Evolutionary conservation across 2,797 vertebrate species (phyloP), one percentile per base, ranked within the genome.

Genomic region (Avahi laniger): DNA sequence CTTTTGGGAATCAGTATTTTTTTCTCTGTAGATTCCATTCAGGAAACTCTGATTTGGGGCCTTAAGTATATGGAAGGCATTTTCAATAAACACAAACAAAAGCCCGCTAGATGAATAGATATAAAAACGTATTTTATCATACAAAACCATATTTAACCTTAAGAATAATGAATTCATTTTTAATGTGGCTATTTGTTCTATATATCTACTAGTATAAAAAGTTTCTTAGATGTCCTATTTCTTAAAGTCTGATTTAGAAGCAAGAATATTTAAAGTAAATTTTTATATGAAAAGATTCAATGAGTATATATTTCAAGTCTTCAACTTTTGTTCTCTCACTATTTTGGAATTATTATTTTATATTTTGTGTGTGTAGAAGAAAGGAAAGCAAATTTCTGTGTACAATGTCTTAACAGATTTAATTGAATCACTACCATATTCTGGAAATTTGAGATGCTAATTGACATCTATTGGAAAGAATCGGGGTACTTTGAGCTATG

Each of bases 11-110:
- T 94, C 46, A 81, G 41, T 67, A 65, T 61, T 72, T 90, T 79
- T 93, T 86, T 57, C 81, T 89, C 89, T 91, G 35, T 59, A 94
- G 70, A 94, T 78, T 93, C 76, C 48, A 54, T 91, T 96, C 87
- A 67, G 54, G 90, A 95, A 93, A 61, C 86, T 94, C 93, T 96
- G 95, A 50, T 90, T 87, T 89, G 61, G 70, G 73, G 73, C 76
- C 76, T 67, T 43, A 52, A 92, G 83, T 96, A 20, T 85, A 80
- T 67, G 93, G 85, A 83, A 97, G 73, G 72, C 76, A 88, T 92
- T 93, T 96, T 92, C 86, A 96, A 2, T 86, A 85, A 97, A 93
- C 78, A 75, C 38, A 92, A 88, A 52, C 65, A 90, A 67, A 93
- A 52, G 33, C 63, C 69, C 14, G 2, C 50, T 88, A 41, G 63